Evolutionary conservation across 2,888 invertebrate species (phyloP).

Genomic region (Coleophora deauratella): DNA sequence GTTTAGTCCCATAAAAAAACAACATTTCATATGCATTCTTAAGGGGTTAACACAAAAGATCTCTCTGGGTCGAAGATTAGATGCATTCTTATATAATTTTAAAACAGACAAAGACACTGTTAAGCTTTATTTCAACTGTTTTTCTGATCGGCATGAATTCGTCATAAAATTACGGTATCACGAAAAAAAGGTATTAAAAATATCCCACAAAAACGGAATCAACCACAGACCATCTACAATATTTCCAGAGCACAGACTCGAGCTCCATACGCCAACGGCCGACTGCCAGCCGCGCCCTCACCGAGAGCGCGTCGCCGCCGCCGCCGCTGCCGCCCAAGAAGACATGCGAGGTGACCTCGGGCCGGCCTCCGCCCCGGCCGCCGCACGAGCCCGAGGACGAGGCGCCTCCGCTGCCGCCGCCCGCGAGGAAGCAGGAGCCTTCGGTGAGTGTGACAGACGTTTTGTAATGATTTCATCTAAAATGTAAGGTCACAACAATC

Average conservation of each 20-base stretch:
- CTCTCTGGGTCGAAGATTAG: too few species aligned
- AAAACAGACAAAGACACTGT: too few species aligned
- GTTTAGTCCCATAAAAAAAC: too few species aligned
- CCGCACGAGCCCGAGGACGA: conserved; percentile 63
- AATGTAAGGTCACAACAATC: too few species aligned
- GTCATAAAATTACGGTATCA: too few species aligned
- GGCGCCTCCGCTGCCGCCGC: conserved; percentile 54
- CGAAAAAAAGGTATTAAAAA: too few species aligned
- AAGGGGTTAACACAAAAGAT: too few species aligned
- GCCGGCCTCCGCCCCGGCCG: conserved; percentile 78
- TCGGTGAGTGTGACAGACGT: conserved; percentile 23
- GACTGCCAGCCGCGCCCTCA: conserved; percentile 34
- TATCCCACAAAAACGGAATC: too few species aligned
- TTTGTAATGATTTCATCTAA: too few species aligned
- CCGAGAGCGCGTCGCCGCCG: conserved; percentile 75
- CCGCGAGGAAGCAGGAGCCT: conserved; percentile 53
- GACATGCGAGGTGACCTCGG: conserved; percentile 24
- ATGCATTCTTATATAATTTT: too few species aligned
- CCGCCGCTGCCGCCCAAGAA: conserved; percentile 79
- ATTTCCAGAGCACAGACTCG: conserved; percentile 40
- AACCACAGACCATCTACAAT: too few species aligned
- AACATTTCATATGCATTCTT: too few species aligned
- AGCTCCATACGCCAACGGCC: conserved; percentile 44
- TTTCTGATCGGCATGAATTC: background rate
- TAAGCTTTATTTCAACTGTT: background rate